Percentiles rank a stretch among this genome's conserved stretches.
Conservation (phyloP, 2,888 invertebrate genomes). For the Horisme vitalbata region DNA sequence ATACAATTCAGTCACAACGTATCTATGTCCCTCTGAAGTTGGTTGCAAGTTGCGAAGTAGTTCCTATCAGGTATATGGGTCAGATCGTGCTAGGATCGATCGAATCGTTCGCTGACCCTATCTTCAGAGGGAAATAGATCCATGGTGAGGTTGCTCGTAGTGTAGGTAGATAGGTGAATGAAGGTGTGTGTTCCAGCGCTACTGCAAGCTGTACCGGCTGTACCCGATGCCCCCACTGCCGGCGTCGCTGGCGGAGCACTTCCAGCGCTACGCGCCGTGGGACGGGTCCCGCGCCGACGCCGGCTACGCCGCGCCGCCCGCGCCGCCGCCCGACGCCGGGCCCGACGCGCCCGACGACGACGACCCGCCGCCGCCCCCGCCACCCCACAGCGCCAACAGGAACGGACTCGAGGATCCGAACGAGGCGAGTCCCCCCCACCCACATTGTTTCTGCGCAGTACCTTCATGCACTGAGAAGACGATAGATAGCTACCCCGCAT, state of each 20-base stretch:
- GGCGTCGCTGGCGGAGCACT: constrained; percentile 53
- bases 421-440: constrained; percentile 8
- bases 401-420: constrained; percentile 39
- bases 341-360: constrained; percentile 19
- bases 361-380: neutral
- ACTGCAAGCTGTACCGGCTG: constrained; percentile 65
- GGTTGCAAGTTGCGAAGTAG: no score
- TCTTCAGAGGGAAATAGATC: no score
- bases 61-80: no score
- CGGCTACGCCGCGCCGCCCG: constrained; percentile 33
- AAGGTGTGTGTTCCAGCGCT: constrained; percentile 48
- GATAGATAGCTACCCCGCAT: no score
- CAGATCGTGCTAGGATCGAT: no score
- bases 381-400: constrained; percentile 7
- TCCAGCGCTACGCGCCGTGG: constrained; percentile 48
- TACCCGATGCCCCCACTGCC: constrained; percentile 65
- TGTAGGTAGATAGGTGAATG: no score
- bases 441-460: neutral
- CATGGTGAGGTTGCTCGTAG: no score
- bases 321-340: constrained; percentile 31
- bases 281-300: constrained; percentile 51
- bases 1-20: no score
- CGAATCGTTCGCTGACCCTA: no score
- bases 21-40: no score
- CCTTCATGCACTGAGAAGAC: no score